Evolutionary conservation across 1,140 invertebrate species (phyloP).

Genomic region (Neuroterus valhalla): DNA sequence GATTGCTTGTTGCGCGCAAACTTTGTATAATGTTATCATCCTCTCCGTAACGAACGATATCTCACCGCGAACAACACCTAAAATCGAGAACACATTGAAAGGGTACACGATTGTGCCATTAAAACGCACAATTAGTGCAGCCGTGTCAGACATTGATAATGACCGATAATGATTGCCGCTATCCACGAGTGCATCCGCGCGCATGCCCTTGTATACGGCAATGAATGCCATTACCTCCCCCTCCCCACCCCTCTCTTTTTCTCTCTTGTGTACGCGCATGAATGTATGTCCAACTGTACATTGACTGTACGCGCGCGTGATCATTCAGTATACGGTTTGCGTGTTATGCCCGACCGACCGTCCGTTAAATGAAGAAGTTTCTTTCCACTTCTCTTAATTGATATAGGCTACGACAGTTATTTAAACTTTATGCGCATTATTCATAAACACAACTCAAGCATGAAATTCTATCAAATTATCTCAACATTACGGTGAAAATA

Average conservation of each 20-base stretch:
- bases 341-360: conserved; percentile 2
- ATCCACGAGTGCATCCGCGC: conserved; percentile 48
- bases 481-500: too few relatives aligned
- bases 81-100: conserved; percentile 57
- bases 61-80: conserved; percentile 39
- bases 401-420: not conserved
- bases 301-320: conserved; percentile 15
- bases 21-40: conserved; percentile 21
- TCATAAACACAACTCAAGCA: not conserved
- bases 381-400: not conserved
- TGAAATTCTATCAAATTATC: not conserved
- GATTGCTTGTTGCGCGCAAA: conserved; percentile 23
- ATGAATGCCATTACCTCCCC: conserved; percentile 6
- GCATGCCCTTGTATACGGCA: conserved; percentile 37
- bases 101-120: conserved; percentile 66
- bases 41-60: conserved; percentile 17
- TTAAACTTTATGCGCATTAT: not conserved
- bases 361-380: conserved; percentile 18
- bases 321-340: conserved; percentile 41
- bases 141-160: conserved; percentile 70
- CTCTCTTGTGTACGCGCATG: not conserved
- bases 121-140: conserved; percentile 72
- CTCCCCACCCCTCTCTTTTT: not conserved
- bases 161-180: conserved; percentile 55
- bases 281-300: conserved; percentile 2